Percentiles rank a stretch among this genome's conserved stretches.
Evolutionary conservation across 2,888 invertebrate genomes (phyloP).

Genomic region (Lasioglossum calceatum): DNA sequence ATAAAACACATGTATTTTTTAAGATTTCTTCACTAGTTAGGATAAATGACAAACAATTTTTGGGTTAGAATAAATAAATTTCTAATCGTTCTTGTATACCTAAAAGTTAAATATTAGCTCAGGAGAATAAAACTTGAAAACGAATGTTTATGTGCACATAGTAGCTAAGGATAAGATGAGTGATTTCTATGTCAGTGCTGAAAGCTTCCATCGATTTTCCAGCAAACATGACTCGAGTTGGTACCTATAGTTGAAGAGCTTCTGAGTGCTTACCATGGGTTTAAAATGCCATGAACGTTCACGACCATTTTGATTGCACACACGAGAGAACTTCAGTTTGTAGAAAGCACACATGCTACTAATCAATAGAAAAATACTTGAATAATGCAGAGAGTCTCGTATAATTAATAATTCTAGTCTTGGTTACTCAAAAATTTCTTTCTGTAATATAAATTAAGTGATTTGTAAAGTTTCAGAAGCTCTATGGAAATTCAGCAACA

Average conservation of each 20-base stretch:
- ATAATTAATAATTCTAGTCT: background rate
- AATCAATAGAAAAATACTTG: background rate
- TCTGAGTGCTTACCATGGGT: background rate
- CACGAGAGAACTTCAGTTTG: background rate
- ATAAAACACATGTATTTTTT: background rate
- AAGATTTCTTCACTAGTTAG: background rate
- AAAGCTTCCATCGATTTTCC: background rate
- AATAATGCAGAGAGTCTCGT: background rate
- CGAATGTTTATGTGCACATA: background rate
- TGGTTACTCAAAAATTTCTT: background rate
- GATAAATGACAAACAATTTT: background rate
- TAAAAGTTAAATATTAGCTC: background rate
- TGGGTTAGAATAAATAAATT: background rate
- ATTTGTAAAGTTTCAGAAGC: background rate
- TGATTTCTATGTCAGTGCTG: conserved; percentile 1
- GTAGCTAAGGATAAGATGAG: conserved; percentile 2
- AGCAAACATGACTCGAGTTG: background rate
- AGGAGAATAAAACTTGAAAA: background rate
- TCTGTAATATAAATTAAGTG: background rate
- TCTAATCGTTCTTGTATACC: background rate
- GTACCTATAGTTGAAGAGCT: background rate
- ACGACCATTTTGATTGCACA: background rate
- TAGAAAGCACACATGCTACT: background rate
- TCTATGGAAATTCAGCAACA: background rate
- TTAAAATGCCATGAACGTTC: conserved; percentile 6